Evolutionary conservation across 1,140 invertebrate species (phyloP).

Genomic region (Wasmannia auropunctata): DNA sequence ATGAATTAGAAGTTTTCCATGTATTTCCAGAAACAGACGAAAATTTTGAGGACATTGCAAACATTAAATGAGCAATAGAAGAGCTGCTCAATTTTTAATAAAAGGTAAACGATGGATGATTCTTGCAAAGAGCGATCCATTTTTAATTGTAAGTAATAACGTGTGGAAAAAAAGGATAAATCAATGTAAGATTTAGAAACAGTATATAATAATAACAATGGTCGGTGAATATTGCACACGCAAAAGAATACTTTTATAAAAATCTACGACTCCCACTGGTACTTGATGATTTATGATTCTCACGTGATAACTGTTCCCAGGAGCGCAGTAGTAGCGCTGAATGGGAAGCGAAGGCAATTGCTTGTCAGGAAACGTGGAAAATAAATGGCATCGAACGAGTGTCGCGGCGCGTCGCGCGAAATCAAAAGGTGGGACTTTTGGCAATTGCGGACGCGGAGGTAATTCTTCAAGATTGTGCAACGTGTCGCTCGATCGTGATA

Average conservation of each 20-base stretch:
- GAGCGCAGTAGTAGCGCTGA: not conserved
- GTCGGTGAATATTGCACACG: slow-evolving; percentile 17
- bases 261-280: slow-evolving; percentile 11
- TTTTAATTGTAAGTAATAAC: not conserved
- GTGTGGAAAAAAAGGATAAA: not conserved
- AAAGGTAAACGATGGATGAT: not conserved
- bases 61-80: not conserved
- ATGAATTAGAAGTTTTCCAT: not conserved
- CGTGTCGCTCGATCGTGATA: not conserved
- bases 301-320: slow-evolving; percentile 49
- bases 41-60: not conserved
- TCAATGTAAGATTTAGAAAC: not conserved
- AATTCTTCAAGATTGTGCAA: slow-evolving; percentile 31
- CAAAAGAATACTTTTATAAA: slow-evolving; percentile 36
- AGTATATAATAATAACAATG: not conserved
- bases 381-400: slow-evolving; percentile 37
- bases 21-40: not conserved
- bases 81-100: not conserved
- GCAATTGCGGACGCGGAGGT: slow-evolving; percentile 41
- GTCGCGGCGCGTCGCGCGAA: slow-evolving; percentile 20
- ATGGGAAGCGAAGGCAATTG: slow-evolving; percentile 50
- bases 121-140: not conserved
- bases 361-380: slow-evolving; percentile 36
- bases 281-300: slow-evolving; percentile 40
- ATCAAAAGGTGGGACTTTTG: slow-evolving; percentile 51